Evolutionary conservation across 37 sponge, comb jelly and placozoan species (phyloP), one percentile per base, ranked within the genome.

Genomic region (Theonella swinhoei): DNA sequence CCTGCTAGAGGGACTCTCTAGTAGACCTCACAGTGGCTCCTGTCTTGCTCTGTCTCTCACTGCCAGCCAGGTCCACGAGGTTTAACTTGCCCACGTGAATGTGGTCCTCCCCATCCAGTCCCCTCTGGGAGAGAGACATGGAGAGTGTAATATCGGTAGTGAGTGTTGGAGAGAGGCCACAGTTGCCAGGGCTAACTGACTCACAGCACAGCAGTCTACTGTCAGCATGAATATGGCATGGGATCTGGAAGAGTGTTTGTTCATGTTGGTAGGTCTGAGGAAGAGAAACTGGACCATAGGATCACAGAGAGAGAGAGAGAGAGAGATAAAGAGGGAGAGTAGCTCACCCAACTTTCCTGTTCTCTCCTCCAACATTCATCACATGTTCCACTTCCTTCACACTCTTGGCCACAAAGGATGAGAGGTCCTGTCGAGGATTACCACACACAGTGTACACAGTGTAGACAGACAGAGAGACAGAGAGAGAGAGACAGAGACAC

Each of bases 181-280:
- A 3, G 65, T 2, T 4, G 79, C 3, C 3, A 37, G 24, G 64
- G 25, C 22, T 5, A 25, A 17, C 9, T 31, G 23, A 47, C 82
- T 62, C 65, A 95, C 96, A 85, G 94, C 88, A 64, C 87, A 92
- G 84, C 99, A 96, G 75, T 99, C 99, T 1, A 99, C 88, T 11
- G 99, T 99, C 39, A 96, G 62, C 24, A 96, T 93, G 82, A 99
- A 99, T 38, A 99, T 95, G 38, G 99, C 99, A 77, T 99, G 99
- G 22, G 99, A 99, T 20, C 99, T 70, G n/a, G 99, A 99, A 8
- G 99, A 99, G 80, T 96, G 97, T 78, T 96, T 90, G 77, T 99
- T 99, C 99, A 99, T 99, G 70, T 94, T 87, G 8, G 99, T 99
- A 28, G 85, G 71, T 0, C 93, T 93, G 67, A 0, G 68, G 68